A percentile compares a stretch with the other conserved stretches of the same genome.
Conservation (phyloP, 2,113 vertebrate genomes). For the Myrmecophaga tridactyla region DNA sequence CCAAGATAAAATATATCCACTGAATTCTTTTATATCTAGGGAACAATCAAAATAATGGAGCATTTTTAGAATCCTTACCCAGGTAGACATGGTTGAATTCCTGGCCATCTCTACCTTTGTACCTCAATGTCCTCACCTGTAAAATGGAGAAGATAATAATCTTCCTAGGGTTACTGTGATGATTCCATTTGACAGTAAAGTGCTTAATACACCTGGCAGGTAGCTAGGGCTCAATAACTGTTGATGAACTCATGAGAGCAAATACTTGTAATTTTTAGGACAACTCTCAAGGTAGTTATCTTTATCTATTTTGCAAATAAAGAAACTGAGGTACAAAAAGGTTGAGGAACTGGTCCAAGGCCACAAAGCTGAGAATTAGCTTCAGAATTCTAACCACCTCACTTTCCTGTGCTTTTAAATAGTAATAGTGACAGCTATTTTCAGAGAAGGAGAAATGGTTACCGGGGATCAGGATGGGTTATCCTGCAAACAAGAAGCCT, state of each 20-base stretch:
- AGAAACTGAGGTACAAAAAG: background rate
- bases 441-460: background rate
- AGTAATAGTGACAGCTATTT: background rate
- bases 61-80: too few relatives aligned
- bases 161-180: accelerated
- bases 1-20: background rate
- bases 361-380: accelerated
- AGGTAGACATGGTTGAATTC: background rate
- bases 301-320: background rate
- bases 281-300: background rate
- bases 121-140: background rate
- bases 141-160: background rate
- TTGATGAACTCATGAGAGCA: too few relatives aligned
- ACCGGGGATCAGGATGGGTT: background rate
- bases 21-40: background rate
- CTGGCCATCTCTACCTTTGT: background rate
- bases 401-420: background rate
- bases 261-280: too few relatives aligned
- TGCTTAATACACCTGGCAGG: accelerated
- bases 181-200: accelerated
- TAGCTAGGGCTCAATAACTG: too few relatives aligned
- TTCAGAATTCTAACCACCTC: too few relatives aligned
- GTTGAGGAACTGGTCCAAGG: too few relatives aligned
- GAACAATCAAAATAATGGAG: too few relatives aligned
- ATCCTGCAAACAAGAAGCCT: background rate